These are phyloP conservation scores for Arenicola marina DNA, from an alignment of 2,888 invertebrate species.

Conservation along the genomic window DNA sequence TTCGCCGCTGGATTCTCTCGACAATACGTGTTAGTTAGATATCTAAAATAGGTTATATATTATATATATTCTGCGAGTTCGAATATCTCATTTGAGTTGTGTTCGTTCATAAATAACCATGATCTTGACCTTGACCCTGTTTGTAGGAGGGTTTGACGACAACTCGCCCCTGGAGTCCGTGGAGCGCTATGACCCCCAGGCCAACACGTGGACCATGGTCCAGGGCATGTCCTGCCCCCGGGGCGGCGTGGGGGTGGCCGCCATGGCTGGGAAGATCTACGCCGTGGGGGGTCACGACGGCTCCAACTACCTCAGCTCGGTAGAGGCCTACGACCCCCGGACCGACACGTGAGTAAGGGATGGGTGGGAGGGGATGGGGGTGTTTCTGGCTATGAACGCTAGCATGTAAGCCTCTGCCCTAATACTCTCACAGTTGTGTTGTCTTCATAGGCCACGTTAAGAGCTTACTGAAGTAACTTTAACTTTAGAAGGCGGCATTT, in stretches of 20 bases:
- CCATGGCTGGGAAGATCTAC: constrained; percentile 59
- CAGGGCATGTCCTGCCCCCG: constrained; percentile 56
- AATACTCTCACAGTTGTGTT: too few relatives aligned
- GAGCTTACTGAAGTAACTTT: background rate
- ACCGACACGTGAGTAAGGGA: constrained; percentile 53
- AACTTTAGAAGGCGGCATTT: background rate
- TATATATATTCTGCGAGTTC: too few relatives aligned
- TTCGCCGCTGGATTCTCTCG: too few relatives aligned
- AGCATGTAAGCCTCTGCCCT: background rate
- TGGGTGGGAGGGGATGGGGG: background rate
- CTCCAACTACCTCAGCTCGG: constrained; percentile 62
- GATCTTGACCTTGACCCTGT: too few relatives aligned
- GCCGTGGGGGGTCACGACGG: constrained; percentile 66
- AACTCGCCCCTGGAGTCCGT: constrained; percentile 63
- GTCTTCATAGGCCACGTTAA: too few relatives aligned
- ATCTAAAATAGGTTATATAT: too few relatives aligned
- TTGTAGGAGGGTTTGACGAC: constrained; percentile 64
- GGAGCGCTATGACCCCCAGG: constrained; percentile 59
- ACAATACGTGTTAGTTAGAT: too few relatives aligned
- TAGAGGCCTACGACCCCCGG: constrained; percentile 63
- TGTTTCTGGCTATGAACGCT: background rate
- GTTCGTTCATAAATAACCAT: too few relatives aligned
- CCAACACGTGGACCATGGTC: constrained; percentile 57
- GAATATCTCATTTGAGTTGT: too few relatives aligned
- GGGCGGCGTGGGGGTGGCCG: constrained; percentile 61